Percentiles rank a stretch among this genome's conserved stretches.
Conservation (phyloP, 2,113 vertebrate species). For the Eonycteris spelaea region DNA sequence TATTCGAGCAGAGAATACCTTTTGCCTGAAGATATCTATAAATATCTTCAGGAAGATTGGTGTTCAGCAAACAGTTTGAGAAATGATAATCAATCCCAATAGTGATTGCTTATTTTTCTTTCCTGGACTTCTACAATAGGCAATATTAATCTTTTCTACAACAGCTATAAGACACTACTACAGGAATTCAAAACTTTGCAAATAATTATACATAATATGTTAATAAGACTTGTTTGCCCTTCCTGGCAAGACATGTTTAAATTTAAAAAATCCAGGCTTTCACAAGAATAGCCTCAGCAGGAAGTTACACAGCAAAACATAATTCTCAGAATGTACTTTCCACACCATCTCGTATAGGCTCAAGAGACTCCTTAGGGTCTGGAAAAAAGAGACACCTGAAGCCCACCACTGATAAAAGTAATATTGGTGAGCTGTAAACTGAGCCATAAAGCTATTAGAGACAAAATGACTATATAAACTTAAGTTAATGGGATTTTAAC, state of each 20-base stretch:
- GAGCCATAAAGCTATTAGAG: neutral
- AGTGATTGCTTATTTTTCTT: neutral
- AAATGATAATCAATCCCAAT: neutral
- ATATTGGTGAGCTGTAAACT: neutral
- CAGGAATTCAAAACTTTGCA: neutral
- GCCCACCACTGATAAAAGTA: neutral
- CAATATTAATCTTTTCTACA: neutral
- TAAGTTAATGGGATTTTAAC: neutral
- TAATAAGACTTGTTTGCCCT: neutral
- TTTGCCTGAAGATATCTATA: neutral
- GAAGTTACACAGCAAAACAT: neutral
- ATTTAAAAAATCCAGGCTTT: neutral
- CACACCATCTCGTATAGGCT: neutral
- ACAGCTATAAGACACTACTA: neutral
- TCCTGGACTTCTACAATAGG: neutral
- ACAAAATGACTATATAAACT: neutral
- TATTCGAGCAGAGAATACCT: neutral
- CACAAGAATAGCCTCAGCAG: neutral
- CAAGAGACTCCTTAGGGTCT: neutral
- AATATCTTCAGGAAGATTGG: neutral
- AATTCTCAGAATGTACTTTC: slow-evolving; percentile 26
- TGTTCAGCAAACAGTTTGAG: neutral
- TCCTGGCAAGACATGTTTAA: neutral
- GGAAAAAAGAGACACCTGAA: neutral
- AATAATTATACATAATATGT: neutral